These are phyloP conservation scores for Leptopilina clavipes DNA, from an alignment of 1,140 invertebrate species.

Conservation along the genomic window DNA sequence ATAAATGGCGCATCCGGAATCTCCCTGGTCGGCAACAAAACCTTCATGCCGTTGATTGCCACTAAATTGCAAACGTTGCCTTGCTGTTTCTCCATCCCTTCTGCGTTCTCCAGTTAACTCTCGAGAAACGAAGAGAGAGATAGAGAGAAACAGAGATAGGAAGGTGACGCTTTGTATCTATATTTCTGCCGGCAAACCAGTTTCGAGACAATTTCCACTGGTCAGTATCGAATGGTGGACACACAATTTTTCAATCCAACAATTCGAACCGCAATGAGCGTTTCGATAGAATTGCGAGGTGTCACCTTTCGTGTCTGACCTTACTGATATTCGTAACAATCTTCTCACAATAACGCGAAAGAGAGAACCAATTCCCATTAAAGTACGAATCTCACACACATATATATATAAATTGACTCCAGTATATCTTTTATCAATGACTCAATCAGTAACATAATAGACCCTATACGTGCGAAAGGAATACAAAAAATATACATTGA, in stretches of 20 bases:
- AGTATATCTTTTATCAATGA: neutral
- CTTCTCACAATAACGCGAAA: neutral
- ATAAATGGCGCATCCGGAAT: slow-evolving; percentile 62
- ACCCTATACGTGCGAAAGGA: neutral
- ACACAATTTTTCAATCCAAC: slow-evolving; percentile 53
- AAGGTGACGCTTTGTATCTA: slow-evolving; percentile 44
- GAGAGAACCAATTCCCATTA: slow-evolving; percentile 3
- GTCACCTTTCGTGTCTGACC: slow-evolving; percentile 22
- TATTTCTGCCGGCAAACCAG: slow-evolving; percentile 50
- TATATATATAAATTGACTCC: slow-evolving; percentile 2
- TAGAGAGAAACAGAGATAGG: neutral
- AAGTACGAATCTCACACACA: neutral
- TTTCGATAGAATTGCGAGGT: slow-evolving; percentile 19
- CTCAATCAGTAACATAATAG: neutral
- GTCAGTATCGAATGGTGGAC: slow-evolving; percentile 45
- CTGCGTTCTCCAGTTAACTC: slow-evolving; percentile 50
- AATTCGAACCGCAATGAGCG: slow-evolving; percentile 43
- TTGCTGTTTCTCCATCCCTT: slow-evolving; percentile 57
- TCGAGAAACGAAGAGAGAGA: slow-evolving; percentile 45
- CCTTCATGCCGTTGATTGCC: slow-evolving; percentile 66
- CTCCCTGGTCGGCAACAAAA: slow-evolving; percentile 66
- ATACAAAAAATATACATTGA: neutral
- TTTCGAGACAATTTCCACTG: slow-evolving; percentile 53
- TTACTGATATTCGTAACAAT: neutral
- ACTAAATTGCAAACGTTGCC: slow-evolving; percentile 66